Evolutionary conservation across 2,113 vertebrate species (phyloP).

Genomic region (Oryzias curvinotus): DNA sequence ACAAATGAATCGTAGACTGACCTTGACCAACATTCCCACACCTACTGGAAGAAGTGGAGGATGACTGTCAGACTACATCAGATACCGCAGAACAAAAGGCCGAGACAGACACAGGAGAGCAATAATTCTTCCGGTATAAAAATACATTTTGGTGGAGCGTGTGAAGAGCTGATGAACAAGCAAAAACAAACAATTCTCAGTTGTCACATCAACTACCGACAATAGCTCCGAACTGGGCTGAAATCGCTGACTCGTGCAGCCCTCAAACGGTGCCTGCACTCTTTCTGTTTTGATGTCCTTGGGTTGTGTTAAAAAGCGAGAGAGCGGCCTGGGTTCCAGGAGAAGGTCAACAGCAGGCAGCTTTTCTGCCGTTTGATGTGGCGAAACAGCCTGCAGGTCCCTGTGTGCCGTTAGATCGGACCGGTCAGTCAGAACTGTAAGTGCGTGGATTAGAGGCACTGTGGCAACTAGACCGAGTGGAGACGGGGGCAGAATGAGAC

Average conservation of each 20-base stretch:
- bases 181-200: slow-evolving; percentile 37
- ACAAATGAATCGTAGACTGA: slow-evolving; percentile 27
- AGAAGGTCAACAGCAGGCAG: slow-evolving; percentile 61
- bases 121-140: slow-evolving; percentile 39
- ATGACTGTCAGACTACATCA: neutral
- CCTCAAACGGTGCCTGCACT: slow-evolving; percentile 38
- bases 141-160: slow-evolving; percentile 26
- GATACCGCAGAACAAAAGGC: slow-evolving; percentile 22
- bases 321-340: slow-evolving; percentile 60
- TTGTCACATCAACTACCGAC: slow-evolving; percentile 42
- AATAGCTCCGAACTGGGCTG: slow-evolving; percentile 26
- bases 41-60: neutral
- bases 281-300: slow-evolving; percentile 16
- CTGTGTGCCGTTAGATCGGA: slow-evolving; percentile 43
- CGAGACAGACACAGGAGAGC: slow-evolving; percentile 42
- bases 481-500: slow-evolving; percentile 24
- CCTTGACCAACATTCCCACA: neutral
- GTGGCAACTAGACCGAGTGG: slow-evolving; percentile 45
- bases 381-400: slow-evolving; percentile 57
- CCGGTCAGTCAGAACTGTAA: slow-evolving; percentile 50
- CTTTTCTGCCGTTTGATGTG: slow-evolving; percentile 60
- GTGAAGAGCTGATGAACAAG: slow-evolving; percentile 47
- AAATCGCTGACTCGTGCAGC: slow-evolving; percentile 28
- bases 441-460: slow-evolving; percentile 43
- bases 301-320: slow-evolving; percentile 14